phyloP scores from a whole-genome alignment of 2,797 vertebrate genomes.

The Meda fulgida region DNA sequence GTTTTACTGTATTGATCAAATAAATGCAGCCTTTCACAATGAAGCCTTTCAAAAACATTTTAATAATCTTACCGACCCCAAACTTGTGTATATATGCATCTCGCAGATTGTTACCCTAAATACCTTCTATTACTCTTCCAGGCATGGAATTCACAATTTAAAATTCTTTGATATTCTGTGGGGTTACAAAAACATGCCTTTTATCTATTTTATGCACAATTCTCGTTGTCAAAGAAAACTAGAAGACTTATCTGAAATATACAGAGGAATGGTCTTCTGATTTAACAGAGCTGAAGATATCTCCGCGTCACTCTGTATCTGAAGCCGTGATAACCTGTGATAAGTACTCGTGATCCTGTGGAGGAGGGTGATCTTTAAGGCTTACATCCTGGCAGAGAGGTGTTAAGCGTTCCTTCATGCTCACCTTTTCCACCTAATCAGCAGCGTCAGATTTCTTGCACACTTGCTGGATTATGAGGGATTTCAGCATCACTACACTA shows the following conservation, averaged over 20 bases:
- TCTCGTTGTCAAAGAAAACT: not conserved
- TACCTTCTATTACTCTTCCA: not conserved
- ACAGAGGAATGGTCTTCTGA: not conserved
- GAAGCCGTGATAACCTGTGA: slow-evolving; percentile 10
- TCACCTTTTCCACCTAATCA: slow-evolving; percentile 53
- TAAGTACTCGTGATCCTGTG: slow-evolving; percentile 9
- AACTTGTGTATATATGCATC: not conserved
- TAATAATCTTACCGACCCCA: too few species aligned
- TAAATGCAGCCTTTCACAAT: too few species aligned
- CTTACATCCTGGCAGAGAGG: slow-evolving; percentile 37
- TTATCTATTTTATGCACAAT: slow-evolving; percentile 1
- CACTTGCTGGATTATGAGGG: slow-evolving; percentile 56
- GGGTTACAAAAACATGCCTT: not conserved
- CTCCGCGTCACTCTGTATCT: not conserved
- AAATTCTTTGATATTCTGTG: not conserved
- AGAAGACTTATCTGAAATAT: slow-evolving; percentile 6
- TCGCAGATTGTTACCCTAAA: not conserved
- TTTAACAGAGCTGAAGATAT: slow-evolving; percentile 3
- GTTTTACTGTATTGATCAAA: too few species aligned
- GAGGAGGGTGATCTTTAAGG: slow-evolving; percentile 19
- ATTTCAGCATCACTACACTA: slow-evolving; percentile 44
- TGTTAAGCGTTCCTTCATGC: slow-evolving; percentile 42
- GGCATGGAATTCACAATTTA: not conserved
- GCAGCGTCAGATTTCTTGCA: slow-evolving; percentile 55
- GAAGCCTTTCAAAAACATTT: too few species aligned